Conservation (phyloP, 2,888 invertebrate genomes). For the Ryuthela nishihirai region DNA sequence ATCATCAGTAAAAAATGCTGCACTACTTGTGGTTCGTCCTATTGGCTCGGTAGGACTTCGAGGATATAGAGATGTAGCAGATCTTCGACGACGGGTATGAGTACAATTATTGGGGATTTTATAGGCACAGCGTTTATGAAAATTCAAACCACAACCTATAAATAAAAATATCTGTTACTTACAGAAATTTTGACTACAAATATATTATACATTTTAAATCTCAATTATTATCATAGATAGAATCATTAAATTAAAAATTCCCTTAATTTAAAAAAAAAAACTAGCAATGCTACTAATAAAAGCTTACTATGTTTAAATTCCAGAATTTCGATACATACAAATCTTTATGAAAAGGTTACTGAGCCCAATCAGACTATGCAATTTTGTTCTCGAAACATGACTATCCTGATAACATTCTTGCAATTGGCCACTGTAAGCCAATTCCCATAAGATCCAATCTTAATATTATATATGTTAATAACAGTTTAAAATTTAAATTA, state of each 20-base stretch:
- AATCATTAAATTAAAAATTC: neutral
- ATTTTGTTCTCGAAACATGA: too few species aligned
- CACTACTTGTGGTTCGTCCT: slow-evolving; percentile 40
- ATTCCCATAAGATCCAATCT: too few species aligned
- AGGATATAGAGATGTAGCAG: slow-evolving; percentile 49
- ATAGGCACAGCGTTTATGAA: slow-evolving; percentile 90
- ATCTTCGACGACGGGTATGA: slow-evolving; percentile 54
- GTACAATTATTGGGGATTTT: slow-evolving; percentile 98
- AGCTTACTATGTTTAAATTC: too few species aligned
- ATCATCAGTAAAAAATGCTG: slow-evolving; percentile 53
- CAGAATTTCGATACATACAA: too few species aligned
- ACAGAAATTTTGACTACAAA: neutral
- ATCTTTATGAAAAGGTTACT: too few species aligned
- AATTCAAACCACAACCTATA: slow-evolving; percentile 93
- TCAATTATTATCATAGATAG: neutral
- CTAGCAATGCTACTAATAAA: too few species aligned
- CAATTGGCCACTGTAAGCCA: too few species aligned
- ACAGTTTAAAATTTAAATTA: too few species aligned
- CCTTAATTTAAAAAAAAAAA: neutral
- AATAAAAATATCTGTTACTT: slow-evolving; percentile 27
- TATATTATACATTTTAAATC: neutral
- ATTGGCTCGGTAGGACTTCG: slow-evolving; percentile 39
- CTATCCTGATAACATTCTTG: too few species aligned
- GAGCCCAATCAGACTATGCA: too few species aligned
- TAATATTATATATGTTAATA: too few species aligned